Conservation (phyloP, 2,888 invertebrate species). For the Hyposoter didymator region DNA sequence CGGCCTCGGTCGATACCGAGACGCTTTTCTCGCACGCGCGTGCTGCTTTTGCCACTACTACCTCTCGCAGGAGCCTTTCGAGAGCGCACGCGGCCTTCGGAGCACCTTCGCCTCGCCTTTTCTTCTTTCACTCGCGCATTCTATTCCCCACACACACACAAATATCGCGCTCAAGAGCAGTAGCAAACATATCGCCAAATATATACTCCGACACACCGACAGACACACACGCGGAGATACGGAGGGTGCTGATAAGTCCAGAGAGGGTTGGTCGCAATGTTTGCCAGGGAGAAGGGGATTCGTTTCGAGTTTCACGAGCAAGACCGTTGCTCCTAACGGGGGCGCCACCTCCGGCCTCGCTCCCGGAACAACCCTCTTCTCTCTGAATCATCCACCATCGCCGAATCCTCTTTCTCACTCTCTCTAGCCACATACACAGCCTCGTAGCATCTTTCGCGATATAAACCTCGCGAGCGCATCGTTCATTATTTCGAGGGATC, state of each 20-base stretch:
- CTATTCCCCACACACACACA: not conserved
- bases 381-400: conserved; percentile 60
- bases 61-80: conserved; percentile 68
- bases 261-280: conserved; percentile 56
- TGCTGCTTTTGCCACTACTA: conserved; percentile 71
- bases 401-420: conserved; percentile 1
- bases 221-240: not conserved
- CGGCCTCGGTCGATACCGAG: conserved; percentile 81
- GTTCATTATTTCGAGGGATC: not conserved
- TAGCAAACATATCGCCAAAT: not conserved
- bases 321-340: conserved; percentile 72
- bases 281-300: conserved; percentile 34
- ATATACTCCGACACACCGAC: conserved; percentile 1
- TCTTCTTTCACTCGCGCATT: conserved; percentile 68
- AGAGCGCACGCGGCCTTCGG: conserved; percentile 72
- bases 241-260: conserved; percentile 30
- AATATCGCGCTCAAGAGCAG: not conserved
- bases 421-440: not conserved
- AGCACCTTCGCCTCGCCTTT: conserved; percentile 74
- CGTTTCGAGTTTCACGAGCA: conserved; percentile 57
- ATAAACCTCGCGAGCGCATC: not conserved
- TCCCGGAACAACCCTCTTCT: conserved; percentile 71
- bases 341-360: conserved; percentile 79
- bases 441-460: conserved; percentile 65
- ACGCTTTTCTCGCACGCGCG: conserved; percentile 75